These are phyloP conservation scores for Belgica antarctica DNA, from an alignment of 2,888 invertebrate species.

Conservation along the genomic window DNA sequence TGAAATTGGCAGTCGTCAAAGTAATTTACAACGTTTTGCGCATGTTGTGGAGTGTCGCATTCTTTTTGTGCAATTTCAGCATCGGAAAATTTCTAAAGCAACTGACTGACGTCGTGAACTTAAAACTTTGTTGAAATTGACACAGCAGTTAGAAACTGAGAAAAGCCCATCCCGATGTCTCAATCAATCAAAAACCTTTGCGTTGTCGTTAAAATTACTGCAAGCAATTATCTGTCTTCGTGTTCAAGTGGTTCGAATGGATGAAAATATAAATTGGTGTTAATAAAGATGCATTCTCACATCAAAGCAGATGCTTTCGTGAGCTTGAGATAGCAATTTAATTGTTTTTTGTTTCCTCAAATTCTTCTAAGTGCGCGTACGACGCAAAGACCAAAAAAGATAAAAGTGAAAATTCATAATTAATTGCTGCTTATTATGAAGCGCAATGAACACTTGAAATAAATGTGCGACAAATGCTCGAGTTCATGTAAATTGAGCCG, in stretches of 20 bases:
- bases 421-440: neutral
- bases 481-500: conserved; percentile 23
- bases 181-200: conserved; percentile 6
- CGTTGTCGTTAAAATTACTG: no score
- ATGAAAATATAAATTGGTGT: neutral
- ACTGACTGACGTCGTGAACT: no score
- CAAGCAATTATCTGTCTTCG: no score
- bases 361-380: conserved; percentile 16
- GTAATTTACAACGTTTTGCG: neutral
- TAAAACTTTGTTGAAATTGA: conserved; percentile 1
- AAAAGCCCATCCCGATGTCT: no score
- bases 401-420: conserved; percentile 12
- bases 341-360: conserved; percentile 15
- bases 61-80: no score
- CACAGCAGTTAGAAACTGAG: no score
- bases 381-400: neutral
- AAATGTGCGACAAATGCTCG: conserved; percentile 27
- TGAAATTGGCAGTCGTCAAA: conserved; percentile 1
- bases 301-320: conserved; percentile 21
- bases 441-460: conserved; percentile 13
- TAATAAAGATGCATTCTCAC: conserved; percentile 7
- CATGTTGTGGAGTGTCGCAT: neutral
- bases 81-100: no score
- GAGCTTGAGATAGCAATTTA: conserved; percentile 1
- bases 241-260: neutral